phyloP scores from a whole-genome alignment of 1,140 invertebrate species.

The Trinorchestia longiramus region DNA sequence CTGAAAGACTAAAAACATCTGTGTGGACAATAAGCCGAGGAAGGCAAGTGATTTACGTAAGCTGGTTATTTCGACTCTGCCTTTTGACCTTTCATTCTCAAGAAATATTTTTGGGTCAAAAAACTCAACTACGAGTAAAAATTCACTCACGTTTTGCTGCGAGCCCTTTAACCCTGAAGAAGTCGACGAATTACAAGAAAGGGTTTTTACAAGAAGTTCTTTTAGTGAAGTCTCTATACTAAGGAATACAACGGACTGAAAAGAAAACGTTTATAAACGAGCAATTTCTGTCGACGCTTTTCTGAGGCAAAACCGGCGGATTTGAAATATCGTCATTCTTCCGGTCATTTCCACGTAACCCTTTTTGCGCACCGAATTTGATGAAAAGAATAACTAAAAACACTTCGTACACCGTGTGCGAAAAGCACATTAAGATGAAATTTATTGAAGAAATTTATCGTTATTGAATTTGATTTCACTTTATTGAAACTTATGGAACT shows the following conservation, averaged over 20 bases:
- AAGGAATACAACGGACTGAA: background rate
- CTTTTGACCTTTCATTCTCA: background rate
- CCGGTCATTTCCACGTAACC: background rate
- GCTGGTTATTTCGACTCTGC: background rate
- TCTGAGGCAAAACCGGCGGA: background rate
- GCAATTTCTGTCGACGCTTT: background rate
- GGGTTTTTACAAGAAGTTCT: background rate
- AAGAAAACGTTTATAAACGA: background rate
- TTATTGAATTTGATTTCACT: no score
- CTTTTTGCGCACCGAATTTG: background rate
- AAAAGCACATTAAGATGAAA: no score
- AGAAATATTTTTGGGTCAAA: constrained; percentile 20
- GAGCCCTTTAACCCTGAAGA: background rate
- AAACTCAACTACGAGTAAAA: background rate
- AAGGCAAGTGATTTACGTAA: background rate
- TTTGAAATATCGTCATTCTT: background rate
- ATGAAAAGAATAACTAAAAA: background rate
- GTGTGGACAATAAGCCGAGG: background rate
- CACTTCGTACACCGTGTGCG: background rate
- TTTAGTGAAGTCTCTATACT: background rate
- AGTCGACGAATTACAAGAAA: background rate
- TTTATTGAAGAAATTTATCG: no score
- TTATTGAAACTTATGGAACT: no score
- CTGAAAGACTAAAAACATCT: background rate
- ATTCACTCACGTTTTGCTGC: background rate